Evolutionary conservation across 2,797 vertebrate genomes (phyloP).

Genomic region (Epinephelus awoara): DNA sequence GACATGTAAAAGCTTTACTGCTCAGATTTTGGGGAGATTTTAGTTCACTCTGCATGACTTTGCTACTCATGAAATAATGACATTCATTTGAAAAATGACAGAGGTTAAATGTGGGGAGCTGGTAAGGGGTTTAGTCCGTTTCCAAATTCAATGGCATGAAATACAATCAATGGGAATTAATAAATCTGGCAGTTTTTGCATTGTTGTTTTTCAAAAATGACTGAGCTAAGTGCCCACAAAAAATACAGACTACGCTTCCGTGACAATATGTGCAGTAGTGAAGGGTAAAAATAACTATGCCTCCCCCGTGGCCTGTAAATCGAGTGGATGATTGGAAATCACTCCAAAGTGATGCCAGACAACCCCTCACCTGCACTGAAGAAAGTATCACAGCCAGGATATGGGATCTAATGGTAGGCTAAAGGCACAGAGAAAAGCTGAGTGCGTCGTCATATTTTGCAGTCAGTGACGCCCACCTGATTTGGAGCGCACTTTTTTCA

Average conservation of each 20-base stretch:
- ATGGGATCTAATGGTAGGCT: conserved; percentile 34
- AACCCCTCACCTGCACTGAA: conserved; percentile 43
- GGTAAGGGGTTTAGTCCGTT: neutral
- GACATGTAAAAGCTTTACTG: neutral
- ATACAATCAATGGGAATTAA: neutral
- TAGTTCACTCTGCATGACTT: neutral
- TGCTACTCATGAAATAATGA: neutral
- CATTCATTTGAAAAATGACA: neutral
- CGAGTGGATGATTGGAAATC: conserved; percentile 67
- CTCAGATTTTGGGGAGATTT: neutral
- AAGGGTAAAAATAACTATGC: conserved; percentile 44
- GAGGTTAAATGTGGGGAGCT: neutral
- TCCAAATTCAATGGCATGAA: neutral
- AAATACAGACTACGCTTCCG: neutral
- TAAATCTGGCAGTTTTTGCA: neutral
- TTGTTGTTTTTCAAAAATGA: conserved; percentile 1
- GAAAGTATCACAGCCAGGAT: conserved; percentile 32
- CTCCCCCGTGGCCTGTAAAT: conserved; percentile 52
- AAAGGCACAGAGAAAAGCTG: conserved; percentile 17
- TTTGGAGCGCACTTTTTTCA: conserved; percentile 33
- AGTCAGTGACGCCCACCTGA: conserved; percentile 33
- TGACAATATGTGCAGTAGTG: conserved; percentile 17
- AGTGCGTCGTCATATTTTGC: conserved; percentile 34
- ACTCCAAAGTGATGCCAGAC: conserved; percentile 53
- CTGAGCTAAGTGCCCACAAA: neutral